Evolutionary conservation across 1,140 invertebrate genomes (phyloP), one percentile per base, ranked within the genome.

Genomic region (Cotesia typhae): DNA sequence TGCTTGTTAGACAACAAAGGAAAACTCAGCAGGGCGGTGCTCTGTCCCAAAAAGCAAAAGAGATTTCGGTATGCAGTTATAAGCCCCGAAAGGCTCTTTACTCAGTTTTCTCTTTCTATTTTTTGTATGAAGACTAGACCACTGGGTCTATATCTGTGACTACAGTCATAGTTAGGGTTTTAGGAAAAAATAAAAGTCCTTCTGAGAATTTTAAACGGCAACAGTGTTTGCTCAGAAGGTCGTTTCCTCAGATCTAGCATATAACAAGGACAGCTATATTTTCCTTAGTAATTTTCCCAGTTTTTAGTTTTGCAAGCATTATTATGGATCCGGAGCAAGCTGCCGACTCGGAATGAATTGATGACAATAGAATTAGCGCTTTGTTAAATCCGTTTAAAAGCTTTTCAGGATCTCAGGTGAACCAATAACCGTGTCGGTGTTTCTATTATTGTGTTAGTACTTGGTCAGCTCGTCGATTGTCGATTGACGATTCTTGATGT

Each of bases 381-480:
- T 80, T 70, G 75, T 73, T 71, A 86, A 86, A 86, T 85, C 84
- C 79, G 80, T 84, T 85, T 83, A 83, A 71, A 77, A 53, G 52
- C n/a, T 28, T 63, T 74, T 57, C 12, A 28, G 52, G 37, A 28
- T 28, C 28, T 65, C 57, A 72, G 61, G 60, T 63, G 53, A 28
- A 59, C 0, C 38, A 63, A n/a, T 47, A 65, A 28, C 36, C 69
- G 41, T 9, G 10, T 47, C 41, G 6, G 10, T 47, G 41, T 10
- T 47, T 2, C 41, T 47, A 47, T 47, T 47, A 47, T 10, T 47
- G 41, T 47, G 6, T 10, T 47, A 9, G 6, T 10, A 9, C 10
- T 47, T 47, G 41, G 41, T 47, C 41, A 47, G 6, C 10, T 47
- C 41, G 5, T 6, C 41, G 10, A 47, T 47, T 47, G 41, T 47